phyloP scores from a whole-genome alignment of 2,797 vertebrate genomes.

The Sebastes minor region DNA sequence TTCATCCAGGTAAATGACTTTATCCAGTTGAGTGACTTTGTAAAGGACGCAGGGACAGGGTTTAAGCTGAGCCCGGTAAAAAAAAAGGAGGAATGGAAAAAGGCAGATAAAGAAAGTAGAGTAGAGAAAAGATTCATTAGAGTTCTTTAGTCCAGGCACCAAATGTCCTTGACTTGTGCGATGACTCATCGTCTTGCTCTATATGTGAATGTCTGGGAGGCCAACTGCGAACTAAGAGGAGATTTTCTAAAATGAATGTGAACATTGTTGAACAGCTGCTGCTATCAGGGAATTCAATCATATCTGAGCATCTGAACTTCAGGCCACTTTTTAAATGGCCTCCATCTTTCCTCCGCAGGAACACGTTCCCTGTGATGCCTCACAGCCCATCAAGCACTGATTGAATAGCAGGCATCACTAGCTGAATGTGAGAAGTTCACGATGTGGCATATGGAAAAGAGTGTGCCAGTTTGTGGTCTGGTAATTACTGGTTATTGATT shows the following conservation, averaged over 20 bases:
- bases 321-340: constrained; percentile 9
- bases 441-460: constrained; percentile 7
- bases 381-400: constrained; percentile 19
- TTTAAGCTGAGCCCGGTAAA: constrained; percentile 71
- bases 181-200: constrained; percentile 64
- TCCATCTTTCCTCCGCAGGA: background rate
- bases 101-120: constrained; percentile 64
- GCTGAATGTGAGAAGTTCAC: background rate
- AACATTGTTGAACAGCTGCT: constrained; percentile 3
- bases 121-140: constrained; percentile 69
- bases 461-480: background rate
- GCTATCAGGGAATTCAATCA: background rate
- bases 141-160: constrained; percentile 49
- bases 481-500: constrained; percentile 21
- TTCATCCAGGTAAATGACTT: constrained; percentile 80
- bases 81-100: constrained; percentile 35
- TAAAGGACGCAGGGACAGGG: constrained; percentile 61
- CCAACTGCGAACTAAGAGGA: background rate
- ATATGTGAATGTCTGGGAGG: constrained; percentile 43
- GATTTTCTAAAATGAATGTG: background rate
- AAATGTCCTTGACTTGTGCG: constrained; percentile 62
- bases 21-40: constrained; percentile 78
- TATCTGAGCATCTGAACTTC: constrained; percentile 6
- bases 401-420: background rate
- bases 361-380: background rate